Percentiles rank a stretch among this genome's conserved stretches.
Evolutionary conservation across 2,888 invertebrate genomes (phyloP).

Genomic region (Venusia cambrica): DNA sequence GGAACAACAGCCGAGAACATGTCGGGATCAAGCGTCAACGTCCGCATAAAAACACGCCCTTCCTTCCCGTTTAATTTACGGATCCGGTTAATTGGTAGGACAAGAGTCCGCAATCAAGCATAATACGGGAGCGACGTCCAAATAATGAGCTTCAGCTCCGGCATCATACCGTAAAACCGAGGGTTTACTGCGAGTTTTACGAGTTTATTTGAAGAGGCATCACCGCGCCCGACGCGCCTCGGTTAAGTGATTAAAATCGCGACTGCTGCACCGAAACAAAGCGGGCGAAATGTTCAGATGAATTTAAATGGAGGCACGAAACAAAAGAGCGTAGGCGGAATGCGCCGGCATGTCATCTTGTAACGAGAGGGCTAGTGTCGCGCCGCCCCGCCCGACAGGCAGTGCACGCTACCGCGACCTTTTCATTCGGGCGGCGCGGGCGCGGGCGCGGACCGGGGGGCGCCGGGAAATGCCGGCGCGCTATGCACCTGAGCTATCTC

Average conservation of each 20-base stretch:
- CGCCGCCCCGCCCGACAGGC: conserved; percentile 10
- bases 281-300: conserved; percentile 62
- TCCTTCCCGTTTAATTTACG: conserved; percentile 45
- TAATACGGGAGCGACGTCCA: conserved; percentile 43
- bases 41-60: conserved; percentile 26
- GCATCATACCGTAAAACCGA: conserved; percentile 42
- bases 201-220: conserved; percentile 49
- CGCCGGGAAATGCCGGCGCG: conserved; percentile 30
- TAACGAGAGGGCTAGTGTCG: conserved; percentile 39
- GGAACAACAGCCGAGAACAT: too few relatives aligned
- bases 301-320: conserved; percentile 66
- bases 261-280: conserved; percentile 59
- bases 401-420: conserved; percentile 36
- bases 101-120: conserved; percentile 46
- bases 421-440: conserved; percentile 31
- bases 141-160: conserved; percentile 47
- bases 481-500: conserved; percentile 36
- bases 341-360: conserved; percentile 47
- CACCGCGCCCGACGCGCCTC: conserved; percentile 44
- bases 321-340: conserved; percentile 47
- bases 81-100: conserved; percentile 46
- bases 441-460: conserved; percentile 18
- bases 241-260: conserved; percentile 74
- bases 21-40: conserved; percentile 1
- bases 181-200: conserved; percentile 49